Evolutionary conservation across 2,888 invertebrate genomes (phyloP), one percentile per base, ranked within the genome.

Genomic region (Apamea epomidion): DNA sequence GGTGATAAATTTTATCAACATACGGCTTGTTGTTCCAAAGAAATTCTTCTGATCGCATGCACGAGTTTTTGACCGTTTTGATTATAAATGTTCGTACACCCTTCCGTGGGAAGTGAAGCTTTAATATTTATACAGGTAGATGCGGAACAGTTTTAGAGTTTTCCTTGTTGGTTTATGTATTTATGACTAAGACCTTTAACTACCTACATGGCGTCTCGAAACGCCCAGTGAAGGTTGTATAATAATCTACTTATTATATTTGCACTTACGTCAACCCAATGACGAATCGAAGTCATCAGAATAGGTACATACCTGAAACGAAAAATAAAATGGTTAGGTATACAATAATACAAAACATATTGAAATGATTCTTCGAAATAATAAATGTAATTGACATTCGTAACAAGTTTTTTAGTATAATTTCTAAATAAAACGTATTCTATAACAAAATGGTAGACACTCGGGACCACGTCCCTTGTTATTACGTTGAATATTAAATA

Each of bases 1-100:
- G 78, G 83, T 87, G 86, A 92, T 91, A 89, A 88, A 87, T 86
- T 87, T 89, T 90, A 90, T 90, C 86, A 89, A 87, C 81, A 87
- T 76, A 78, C 73, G 62, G 65, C 51, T 58, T 78, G 76, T 78
- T 80, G 64, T 80, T 80, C 58, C 48, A 75, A 80, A 68, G 54
- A 81, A 58, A 71, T 62, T 67, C n/a, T 48, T 74, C 62, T 78
- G 70, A 74, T 68, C 51, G 67, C 65, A 78, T 58, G 51, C 67
- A 76, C 37, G 25, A 25, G 4, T 54, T 69, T 82, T 48, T 70
- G 37, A 64, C 65, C 18, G 54, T 85, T 60, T 16, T 58, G 29
- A 69, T 81, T 58, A 29, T 18, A 74, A 8, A 67, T 64, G 45
- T 29, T 65, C 54, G 42, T 48, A 21, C 12, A 48, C 21, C 73